These are phyloP conservation scores for Drosophila arawakana DNA, from an alignment of 1,140 invertebrate genomes.

Conservation along the genomic window DNA sequence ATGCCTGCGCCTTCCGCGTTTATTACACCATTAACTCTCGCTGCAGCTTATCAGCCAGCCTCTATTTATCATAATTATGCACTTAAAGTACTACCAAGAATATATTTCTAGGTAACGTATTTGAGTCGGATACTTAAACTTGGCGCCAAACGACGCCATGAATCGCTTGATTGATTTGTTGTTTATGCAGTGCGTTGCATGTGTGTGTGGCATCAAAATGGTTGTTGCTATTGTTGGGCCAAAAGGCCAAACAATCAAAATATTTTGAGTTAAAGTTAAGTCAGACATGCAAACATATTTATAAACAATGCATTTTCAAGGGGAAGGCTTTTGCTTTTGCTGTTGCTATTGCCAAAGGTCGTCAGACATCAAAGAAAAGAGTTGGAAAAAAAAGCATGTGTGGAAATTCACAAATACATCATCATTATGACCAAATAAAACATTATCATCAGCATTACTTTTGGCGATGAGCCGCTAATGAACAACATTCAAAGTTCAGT, in stretches of 20 bases:
- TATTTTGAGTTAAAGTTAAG: constrained; percentile 50
- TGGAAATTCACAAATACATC: constrained; percentile 56
- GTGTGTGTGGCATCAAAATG: constrained; percentile 31
- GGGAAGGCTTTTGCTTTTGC: constrained; percentile 48
- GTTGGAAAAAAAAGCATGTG: background rate
- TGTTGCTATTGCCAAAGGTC: constrained; percentile 45
- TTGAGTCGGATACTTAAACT: constrained; percentile 5
- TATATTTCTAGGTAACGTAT: background rate
- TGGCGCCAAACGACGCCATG: constrained; percentile 35
- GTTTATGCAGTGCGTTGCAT: constrained; percentile 44
- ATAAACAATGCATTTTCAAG: constrained; percentile 65
- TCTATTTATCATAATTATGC: constrained; percentile 64
- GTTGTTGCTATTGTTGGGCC: background rate
- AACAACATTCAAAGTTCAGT: constrained; percentile 50
- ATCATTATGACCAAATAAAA: constrained; percentile 6
- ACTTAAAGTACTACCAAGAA: constrained; percentile 44
- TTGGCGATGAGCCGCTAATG: constrained; percentile 51
- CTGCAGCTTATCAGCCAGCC: constrained; percentile 43
- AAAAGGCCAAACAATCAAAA: constrained; percentile 63
- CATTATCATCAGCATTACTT: background rate
- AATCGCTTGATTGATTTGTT: constrained; percentile 66
- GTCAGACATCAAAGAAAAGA: constrained; percentile 18
- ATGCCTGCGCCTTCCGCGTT: constrained; percentile 47
- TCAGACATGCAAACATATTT: constrained; percentile 39
- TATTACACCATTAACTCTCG: constrained; percentile 65